A percentile compares a stretch with the other conserved stretches of the same genome.
Evolutionary conservation across 2,888 invertebrate species (phyloP).

Genomic region (Teleiodes luculella): DNA sequence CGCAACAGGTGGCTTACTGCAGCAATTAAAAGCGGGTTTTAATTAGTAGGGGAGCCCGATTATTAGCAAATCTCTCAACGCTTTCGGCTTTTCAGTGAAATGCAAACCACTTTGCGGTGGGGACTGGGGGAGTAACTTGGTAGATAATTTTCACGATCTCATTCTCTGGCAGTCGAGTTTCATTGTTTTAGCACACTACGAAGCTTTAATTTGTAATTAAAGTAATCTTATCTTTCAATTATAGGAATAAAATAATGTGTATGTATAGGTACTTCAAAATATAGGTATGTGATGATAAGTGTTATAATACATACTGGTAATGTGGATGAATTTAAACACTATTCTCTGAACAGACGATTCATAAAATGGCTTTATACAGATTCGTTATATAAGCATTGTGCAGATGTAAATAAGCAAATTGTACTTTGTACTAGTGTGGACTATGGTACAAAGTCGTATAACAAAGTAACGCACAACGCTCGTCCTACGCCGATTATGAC

Average conservation of each 20-base stretch:
- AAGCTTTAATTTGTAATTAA: neutral
- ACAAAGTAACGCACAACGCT: neutral
- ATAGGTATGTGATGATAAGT: too few species aligned
- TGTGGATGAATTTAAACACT: too few species aligned
- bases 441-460: neutral
- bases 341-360: too few species aligned
- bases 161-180: slow-evolving; percentile 12
- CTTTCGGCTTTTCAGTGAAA: slow-evolving; percentile 64
- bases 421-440: neutral
- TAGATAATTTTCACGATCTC: slow-evolving; percentile 14
- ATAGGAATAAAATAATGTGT: too few species aligned
- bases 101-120: slow-evolving; percentile 63
- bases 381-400: too few species aligned
- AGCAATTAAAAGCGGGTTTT: slow-evolving; percentile 76
- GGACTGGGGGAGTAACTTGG: slow-evolving; percentile 43
- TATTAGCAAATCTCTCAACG: slow-evolving; percentile 69
- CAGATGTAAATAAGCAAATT: too few species aligned
- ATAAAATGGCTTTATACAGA: too few species aligned
- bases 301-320: too few species aligned
- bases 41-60: slow-evolving; percentile 75
- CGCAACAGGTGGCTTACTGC: slow-evolving; percentile 73
- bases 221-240: too few species aligned
- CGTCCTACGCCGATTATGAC: slow-evolving; percentile 43
- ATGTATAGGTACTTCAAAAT: too few species aligned
- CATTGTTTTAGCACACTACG: slow-evolving; percentile 3